Evolutionary conservation across 2,797 vertebrate genomes (phyloP).

Genomic region (Mormyrops boulengeri): DNA sequence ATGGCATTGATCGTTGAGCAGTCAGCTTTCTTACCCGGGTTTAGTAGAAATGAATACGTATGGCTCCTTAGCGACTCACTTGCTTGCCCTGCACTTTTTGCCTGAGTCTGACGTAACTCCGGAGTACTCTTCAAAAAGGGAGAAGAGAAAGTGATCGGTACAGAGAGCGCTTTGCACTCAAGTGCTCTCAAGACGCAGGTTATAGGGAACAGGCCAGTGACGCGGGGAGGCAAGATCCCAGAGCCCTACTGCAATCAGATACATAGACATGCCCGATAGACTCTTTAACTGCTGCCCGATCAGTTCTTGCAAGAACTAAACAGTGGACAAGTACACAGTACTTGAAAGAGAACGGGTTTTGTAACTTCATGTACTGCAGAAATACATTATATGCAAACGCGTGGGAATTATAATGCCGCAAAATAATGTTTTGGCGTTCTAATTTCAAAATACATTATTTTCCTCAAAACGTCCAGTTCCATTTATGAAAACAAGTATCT

Average conservation of each 20-base stretch:
- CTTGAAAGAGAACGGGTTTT: background rate
- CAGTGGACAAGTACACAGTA: background rate
- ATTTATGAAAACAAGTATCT: background rate
- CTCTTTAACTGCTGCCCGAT: background rate
- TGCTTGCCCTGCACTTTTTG: constrained; percentile 64
- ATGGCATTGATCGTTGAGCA: constrained; percentile 55
- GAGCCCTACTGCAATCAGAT: background rate
- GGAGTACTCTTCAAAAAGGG: constrained; percentile 58
- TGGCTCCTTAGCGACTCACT: constrained; percentile 59
- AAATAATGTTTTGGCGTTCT: background rate
- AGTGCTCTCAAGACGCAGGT: constrained; percentile 39
- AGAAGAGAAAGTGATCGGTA: constrained; percentile 45
- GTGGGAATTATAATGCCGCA: background rate
- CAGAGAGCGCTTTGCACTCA: constrained; percentile 24
- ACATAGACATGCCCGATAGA: background rate
- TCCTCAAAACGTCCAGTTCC: background rate
- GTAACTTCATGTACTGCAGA: background rate
- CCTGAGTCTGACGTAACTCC: constrained; percentile 62
- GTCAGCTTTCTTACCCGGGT: constrained; percentile 54
- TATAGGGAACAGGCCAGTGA: constrained; percentile 42
- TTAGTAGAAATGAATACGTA: constrained; percentile 63
- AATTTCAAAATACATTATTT: background rate
- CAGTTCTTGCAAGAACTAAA: background rate
- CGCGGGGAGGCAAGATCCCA: background rate
- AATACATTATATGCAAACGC: background rate